Conservation (phyloP, 1,140 invertebrate genomes). For the Drosophila athabasca region DNA sequence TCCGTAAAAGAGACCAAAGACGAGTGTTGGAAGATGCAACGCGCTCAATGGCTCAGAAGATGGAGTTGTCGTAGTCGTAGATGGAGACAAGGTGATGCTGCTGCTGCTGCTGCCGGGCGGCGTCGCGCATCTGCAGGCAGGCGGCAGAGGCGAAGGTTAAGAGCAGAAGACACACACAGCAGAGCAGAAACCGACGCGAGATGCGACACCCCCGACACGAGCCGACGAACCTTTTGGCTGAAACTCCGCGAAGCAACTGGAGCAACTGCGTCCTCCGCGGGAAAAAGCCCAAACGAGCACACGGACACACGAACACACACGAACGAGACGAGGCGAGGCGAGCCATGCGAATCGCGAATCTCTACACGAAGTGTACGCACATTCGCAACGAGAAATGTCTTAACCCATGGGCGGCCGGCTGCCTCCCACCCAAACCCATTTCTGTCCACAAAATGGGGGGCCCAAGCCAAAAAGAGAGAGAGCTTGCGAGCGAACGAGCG, state of each 20-base stretch:
- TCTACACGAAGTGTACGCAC: constrained; percentile 43
- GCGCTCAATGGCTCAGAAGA: neutral
- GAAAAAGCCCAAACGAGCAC: constrained; percentile 40
- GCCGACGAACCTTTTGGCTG: constrained; percentile 78
- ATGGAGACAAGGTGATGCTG: neutral
- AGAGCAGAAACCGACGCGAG: constrained; percentile 43
- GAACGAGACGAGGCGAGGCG: constrained; percentile 9
- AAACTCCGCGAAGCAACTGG: constrained; percentile 81
- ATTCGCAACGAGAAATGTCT: constrained; percentile 65
- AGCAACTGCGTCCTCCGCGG: constrained; percentile 55
- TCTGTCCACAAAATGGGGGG: constrained; percentile 1
- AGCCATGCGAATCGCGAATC: constrained; percentile 29
- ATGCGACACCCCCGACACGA: constrained; percentile 26
- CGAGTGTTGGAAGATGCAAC: too few species aligned
- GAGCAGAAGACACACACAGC: constrained; percentile 26
- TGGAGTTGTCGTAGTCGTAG: constrained; percentile 4
- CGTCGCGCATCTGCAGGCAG: constrained; percentile 48
- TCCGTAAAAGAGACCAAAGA: too few species aligned
- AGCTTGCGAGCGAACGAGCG: neutral
- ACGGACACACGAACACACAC: neutral
- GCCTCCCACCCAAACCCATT: neutral
- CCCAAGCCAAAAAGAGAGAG: constrained; percentile 3
- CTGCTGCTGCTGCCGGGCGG: constrained; percentile 29
- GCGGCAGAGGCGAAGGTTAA: constrained; percentile 21
- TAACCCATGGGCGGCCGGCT: constrained; percentile 45